Base-by-base conservation (phyloP, 2,797 vertebrate species). In the Pseudochromis fuscus region DNA sequence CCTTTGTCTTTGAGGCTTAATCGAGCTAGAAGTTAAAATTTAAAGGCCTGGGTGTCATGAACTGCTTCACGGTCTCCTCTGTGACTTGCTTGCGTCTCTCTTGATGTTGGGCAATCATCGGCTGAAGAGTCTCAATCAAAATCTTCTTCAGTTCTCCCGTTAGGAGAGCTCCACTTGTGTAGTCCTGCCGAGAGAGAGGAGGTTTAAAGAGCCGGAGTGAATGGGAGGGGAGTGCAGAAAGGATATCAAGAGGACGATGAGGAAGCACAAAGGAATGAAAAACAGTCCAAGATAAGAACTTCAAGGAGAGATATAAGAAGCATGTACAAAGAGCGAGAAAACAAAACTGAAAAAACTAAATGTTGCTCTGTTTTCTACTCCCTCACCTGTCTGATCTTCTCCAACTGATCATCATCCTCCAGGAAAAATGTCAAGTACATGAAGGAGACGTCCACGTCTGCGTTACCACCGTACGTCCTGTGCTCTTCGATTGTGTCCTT, bases 381-480 rank as follows among this genome's bases (percentile, higher is more conserved):
- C 2, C 88, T 88, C 77, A 99, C 98, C 95, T 97, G 95, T 91
- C 94, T 93, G 88, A 99, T 96, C 81, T 97, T 95, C 77, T 97
- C 96, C 0, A 99, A 92, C 83, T 89, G 92, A 72, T 97, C 95
- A 6, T 99, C 97, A 15, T 99, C 97, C 58, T 99, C 98, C 8
- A 99, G 92, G 93, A 99, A 99, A 93, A 99, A 99, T n/a, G 95
- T 97, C 87, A 99, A 88, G 77, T 99, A 99, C 97, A 99, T 98
- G 75, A 96, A 97, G 45, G 96, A 96, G 45, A 99, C 98, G 0
- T 99, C 98, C 3, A 99, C 95, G 0, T 98, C 97, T 27, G 97
- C 93, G 86, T 98, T 96, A 21, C 98, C 98, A 3, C 98, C 97
- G 0, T 94, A 85, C 83, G 95, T 86, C 75, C 95, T 92, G 94